A percentile compares a stretch with the other conserved stretches of the same genome.
Evolutionary conservation across 2,888 invertebrate species (phyloP).

Genomic region (Sinopyrophorus schimmeli): DNA sequence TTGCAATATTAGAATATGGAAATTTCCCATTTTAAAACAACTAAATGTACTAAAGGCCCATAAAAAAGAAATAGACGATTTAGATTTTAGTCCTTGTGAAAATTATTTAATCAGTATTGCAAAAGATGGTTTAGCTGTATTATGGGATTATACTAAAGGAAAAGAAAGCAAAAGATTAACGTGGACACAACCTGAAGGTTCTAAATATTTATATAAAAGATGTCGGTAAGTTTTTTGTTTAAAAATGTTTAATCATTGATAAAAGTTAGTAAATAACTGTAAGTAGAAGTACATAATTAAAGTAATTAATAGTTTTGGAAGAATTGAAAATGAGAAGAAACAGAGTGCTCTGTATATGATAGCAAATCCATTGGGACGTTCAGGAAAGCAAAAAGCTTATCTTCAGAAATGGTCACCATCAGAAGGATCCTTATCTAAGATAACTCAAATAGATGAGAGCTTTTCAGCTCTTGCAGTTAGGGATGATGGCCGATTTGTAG

Average conservation of each 20-base stretch:
- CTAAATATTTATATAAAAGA: conserved; percentile 81
- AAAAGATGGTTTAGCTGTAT: conserved; percentile 80
- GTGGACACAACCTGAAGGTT: conserved; percentile 75
- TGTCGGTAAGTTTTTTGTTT: conserved; percentile 63
- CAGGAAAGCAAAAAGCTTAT: conserved; percentile 72
- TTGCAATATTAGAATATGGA: conserved; percentile 85
- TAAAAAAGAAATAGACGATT: conserved; percentile 89
- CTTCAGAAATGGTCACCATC: conserved; percentile 78
- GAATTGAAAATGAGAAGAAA: conserved; percentile 69
- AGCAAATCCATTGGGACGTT: conserved; percentile 76
- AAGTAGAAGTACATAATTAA: conserved; percentile 7
- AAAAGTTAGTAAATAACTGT: too few relatives aligned
- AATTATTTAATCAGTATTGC: conserved; percentile 80
- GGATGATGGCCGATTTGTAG: conserved; percentile 90
- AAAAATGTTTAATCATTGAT: background rate
- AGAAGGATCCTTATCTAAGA: conserved; percentile 62
- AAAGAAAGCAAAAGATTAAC: conserved; percentile 70
- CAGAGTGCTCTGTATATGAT: conserved; percentile 74
- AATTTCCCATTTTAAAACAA: conserved; percentile 78
- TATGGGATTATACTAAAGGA: conserved; percentile 76
- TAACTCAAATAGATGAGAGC: conserved; percentile 70
- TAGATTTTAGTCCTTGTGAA: conserved; percentile 85
- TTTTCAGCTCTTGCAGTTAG: conserved; percentile 84
- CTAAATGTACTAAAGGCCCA: conserved; percentile 76
- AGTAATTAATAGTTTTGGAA: conserved; percentile 63